Evolutionary conservation across 2,113 vertebrate genomes (phyloP).

Genomic region (Sturnira hondurensis): DNA sequence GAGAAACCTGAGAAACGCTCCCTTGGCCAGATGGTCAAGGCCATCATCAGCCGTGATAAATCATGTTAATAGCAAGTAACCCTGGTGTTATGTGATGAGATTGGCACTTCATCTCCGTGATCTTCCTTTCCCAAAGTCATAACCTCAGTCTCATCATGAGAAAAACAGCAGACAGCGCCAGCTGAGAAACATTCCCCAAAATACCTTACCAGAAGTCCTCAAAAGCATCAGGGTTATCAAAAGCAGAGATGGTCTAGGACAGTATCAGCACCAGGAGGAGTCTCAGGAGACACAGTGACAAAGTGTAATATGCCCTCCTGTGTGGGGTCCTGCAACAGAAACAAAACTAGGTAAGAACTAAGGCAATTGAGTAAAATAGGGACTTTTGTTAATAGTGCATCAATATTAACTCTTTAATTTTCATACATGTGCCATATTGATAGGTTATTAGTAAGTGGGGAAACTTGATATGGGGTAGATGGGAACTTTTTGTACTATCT

Average conservation of each 20-base stretch:
- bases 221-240: neutral
- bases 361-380: neutral
- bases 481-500: neutral
- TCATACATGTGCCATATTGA: neutral
- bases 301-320: neutral
- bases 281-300: neutral
- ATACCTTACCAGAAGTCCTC: neutral
- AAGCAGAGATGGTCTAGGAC: neutral
- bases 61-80: neutral
- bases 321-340: neutral
- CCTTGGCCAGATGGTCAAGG: neutral
- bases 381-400: neutral
- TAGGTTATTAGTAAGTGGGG: neutral
- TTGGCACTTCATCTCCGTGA: too few relatives aligned
- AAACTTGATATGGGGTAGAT: neutral
- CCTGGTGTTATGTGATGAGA: neutral
- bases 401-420: neutral
- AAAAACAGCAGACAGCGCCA: neutral
- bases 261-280: neutral
- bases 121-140: neutral
- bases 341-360: neutral
- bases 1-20: neutral
- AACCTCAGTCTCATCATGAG: neutral
- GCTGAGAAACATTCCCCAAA: neutral
- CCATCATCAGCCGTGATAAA: neutral